phyloP scores from a whole-genome alignment of 2,888 invertebrate species.

The Thalpophila matura region DNA sequence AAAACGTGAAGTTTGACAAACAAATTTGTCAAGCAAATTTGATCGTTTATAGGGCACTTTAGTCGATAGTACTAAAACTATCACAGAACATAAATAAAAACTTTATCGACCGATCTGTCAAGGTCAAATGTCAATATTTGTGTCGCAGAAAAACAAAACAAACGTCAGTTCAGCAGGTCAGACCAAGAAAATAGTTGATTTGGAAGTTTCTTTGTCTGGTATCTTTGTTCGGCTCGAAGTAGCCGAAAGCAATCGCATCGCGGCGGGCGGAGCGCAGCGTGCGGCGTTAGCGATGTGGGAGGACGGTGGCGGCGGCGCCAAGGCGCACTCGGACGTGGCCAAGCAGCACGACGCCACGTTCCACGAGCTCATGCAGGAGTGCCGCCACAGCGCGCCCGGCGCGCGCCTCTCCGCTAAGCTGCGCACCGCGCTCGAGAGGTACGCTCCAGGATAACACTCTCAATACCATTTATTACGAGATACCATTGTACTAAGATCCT shows the following conservation, averaged over 20 bases:
- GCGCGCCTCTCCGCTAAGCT: conserved; percentile 90
- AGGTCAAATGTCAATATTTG: no score
- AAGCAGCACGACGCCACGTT: conserved; percentile 81
- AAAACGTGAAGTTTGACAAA: no score
- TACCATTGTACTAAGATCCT: no score
- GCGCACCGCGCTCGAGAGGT: conserved; percentile 83
- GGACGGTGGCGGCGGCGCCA: conserved; percentile 47
- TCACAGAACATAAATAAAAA: no score
- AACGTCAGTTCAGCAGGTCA: conserved; percentile 50
- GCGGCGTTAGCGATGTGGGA: conserved; percentile 61
- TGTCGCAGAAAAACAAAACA: conserved; percentile 47
- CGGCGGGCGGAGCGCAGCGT: conserved; percentile 20
- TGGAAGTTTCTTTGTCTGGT: conserved; percentile 29
- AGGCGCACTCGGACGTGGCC: conserved; percentile 47
- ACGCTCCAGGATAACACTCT: no score
- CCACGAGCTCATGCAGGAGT: conserved; percentile 92
- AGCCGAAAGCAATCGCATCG: conserved; percentile 13
- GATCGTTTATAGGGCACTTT: no score
- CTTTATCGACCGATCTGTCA: background rate
- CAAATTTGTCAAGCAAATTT: no score
- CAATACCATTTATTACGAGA: no score
- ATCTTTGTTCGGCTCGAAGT: conserved; percentile 32
- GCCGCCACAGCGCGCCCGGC: conserved; percentile 92
- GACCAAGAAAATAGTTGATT: conserved; percentile 22
- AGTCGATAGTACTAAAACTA: conserved; percentile 3